A percentile compares a stretch with the other conserved stretches of the same genome.
These are phyloP conservation scores for Troides oblongomaculatus DNA, from an alignment of 2,888 invertebrate genomes.

Conservation along the genomic window DNA sequence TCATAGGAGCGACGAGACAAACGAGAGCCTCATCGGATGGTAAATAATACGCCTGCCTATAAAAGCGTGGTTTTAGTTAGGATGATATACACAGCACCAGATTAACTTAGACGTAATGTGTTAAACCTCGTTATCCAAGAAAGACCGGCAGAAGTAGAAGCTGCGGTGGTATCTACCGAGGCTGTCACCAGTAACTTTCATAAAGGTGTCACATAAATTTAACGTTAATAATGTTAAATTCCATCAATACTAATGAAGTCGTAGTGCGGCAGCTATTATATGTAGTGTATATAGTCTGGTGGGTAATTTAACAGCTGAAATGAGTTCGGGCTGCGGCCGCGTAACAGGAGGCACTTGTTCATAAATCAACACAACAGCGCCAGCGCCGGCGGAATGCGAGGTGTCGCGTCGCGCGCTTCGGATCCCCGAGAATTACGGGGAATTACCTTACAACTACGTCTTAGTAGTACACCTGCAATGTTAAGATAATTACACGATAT, in stretches of 20 bases:
- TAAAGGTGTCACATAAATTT: too few species aligned
- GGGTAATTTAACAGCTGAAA: constrained; percentile 30
- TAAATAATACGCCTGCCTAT: too few species aligned
- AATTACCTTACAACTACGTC: constrained; percentile 37
- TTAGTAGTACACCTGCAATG: constrained; percentile 30
- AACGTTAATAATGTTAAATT: constrained; percentile 1
- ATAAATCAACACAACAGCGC: constrained; percentile 31
- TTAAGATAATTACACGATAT: constrained; percentile 25
- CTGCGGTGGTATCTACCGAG: too few species aligned
- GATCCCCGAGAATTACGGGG: constrained; percentile 33
- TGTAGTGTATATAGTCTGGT: constrained; percentile 18
- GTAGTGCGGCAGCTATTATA: constrained; percentile 4
- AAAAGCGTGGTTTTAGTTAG: too few species aligned
- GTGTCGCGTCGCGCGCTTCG: constrained; percentile 34
- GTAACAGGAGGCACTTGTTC: constrained; percentile 27
- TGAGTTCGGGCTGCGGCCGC: constrained; percentile 16
- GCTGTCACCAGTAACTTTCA: too few species aligned
- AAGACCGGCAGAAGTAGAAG: too few species aligned
- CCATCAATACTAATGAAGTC: constrained; percentile 17
- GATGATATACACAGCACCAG: too few species aligned
- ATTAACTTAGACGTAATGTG: too few species aligned
- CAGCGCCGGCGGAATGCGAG: constrained; percentile 32
- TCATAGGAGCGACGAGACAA: too few species aligned
- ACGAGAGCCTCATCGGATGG: too few species aligned
- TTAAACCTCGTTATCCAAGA: too few species aligned